Evolutionary conservation across 2,888 invertebrate species (phyloP).

Genomic region (Lapara coniferarum): DNA sequence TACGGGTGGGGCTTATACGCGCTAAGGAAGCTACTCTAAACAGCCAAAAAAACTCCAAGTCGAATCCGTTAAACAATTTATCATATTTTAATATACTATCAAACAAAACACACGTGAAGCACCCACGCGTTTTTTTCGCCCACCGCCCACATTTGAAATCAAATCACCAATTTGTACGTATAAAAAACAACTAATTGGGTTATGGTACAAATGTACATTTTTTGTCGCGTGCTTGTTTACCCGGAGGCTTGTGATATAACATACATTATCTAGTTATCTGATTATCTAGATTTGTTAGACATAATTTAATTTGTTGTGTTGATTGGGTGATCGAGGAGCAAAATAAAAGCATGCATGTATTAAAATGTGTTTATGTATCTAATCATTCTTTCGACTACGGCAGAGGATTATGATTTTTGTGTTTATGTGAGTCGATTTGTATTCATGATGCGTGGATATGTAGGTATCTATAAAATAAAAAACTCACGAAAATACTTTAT

Average conservation of each 20-base stretch:
- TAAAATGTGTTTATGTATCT: no score
- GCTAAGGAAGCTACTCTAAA: neutral
- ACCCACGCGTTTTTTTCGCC: slow-evolving; percentile 1
- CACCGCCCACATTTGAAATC: slow-evolving; percentile 10
- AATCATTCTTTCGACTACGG: no score
- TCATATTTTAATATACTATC: neutral
- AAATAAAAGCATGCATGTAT: no score
- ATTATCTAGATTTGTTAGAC: neutral
- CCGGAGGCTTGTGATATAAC: neutral
- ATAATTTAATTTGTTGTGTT: no score
- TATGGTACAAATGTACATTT: slow-evolving; percentile 5
- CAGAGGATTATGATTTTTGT: no score
- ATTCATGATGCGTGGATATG: no score
- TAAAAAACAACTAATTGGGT: slow-evolving; percentile 14
- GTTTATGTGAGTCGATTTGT: no score
- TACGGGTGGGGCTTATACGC: neutral
- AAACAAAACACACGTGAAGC: neutral
- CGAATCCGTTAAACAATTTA: slow-evolving; percentile 2
- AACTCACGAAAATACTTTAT: no score
- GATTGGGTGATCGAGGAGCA: no score
- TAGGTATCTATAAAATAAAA: no score
- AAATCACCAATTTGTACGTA: slow-evolving; percentile 9
- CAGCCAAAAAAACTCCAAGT: neutral
- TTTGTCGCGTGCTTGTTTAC: neutral
- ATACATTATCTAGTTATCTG: neutral